phyloP scores from a whole-genome alignment of 2,888 invertebrate species.

The Tachina lurida region DNA sequence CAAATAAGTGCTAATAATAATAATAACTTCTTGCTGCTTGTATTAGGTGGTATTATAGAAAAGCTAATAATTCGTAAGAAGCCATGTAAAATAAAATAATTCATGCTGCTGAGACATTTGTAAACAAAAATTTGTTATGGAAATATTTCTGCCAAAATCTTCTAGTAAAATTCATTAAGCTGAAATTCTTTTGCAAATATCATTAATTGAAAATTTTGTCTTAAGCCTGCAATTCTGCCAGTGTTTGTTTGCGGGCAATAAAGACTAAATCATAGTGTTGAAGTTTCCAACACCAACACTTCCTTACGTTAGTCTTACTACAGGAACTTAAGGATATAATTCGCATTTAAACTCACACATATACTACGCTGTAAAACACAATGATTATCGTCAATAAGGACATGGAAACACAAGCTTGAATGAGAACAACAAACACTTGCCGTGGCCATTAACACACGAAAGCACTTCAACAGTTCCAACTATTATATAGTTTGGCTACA shows the following conservation, averaged over 20 bases:
- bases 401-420: constrained; percentile 2
- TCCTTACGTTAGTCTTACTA: background rate
- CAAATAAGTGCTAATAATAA: too few relatives aligned
- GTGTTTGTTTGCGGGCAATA: constrained; percentile 38
- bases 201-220: background rate
- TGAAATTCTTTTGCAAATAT: background rate
- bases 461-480: constrained; percentile 28
- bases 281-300: constrained; percentile 41
- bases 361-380: constrained; percentile 45
- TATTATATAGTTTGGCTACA: background rate
- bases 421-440: constrained; percentile 9
- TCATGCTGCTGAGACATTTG: too few relatives aligned
- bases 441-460: constrained; percentile 36
- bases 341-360: constrained; percentile 64
- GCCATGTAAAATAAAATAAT: too few relatives aligned
- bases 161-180: background rate
- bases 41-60: too few relatives aligned
- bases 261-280: constrained; percentile 36
- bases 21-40: too few relatives aligned
- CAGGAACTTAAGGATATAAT: constrained; percentile 62
- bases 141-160: too few relatives aligned
- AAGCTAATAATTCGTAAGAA: too few relatives aligned
- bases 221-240: background rate
- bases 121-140: too few relatives aligned
- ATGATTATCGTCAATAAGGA: constrained; percentile 70